phyloP scores from a whole-genome alignment of 2,888 invertebrate genomes.

The Polyommatus icarus region DNA sequence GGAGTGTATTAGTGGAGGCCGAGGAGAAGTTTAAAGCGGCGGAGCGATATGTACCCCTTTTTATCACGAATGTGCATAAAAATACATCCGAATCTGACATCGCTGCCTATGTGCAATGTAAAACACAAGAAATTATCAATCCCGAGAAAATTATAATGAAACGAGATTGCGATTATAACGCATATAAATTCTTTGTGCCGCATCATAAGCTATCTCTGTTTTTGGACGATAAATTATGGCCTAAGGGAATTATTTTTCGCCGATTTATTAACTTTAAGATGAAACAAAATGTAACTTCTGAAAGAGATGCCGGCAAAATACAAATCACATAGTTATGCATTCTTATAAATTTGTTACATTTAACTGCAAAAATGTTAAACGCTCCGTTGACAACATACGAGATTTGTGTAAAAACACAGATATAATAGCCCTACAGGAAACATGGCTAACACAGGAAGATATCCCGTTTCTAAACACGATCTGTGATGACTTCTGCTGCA shows the following conservation, averaged over 20 bases:
- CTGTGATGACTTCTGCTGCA: slow-evolving; percentile 24
- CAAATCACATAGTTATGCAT: neutral
- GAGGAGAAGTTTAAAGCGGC: slow-evolving; percentile 32
- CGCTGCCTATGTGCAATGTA: slow-evolving; percentile 27
- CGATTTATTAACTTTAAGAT: slow-evolving; percentile 3
- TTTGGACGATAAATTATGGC: slow-evolving; percentile 5
- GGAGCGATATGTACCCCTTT: slow-evolving; percentile 32
- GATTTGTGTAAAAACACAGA: slow-evolving; percentile 31
- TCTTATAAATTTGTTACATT: slow-evolving; percentile 35
- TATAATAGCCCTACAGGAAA: slow-evolving; percentile 36
- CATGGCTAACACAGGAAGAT: slow-evolving; percentile 35
- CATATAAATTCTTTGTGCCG: slow-evolving; percentile 38
- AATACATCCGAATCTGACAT: slow-evolving; percentile 33
- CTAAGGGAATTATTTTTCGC: slow-evolving; percentile 2
- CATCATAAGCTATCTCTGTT: slow-evolving; percentile 32
- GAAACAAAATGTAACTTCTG: neutral
- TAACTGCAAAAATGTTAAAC: slow-evolving; percentile 36
- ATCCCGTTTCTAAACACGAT: slow-evolving; percentile 30
- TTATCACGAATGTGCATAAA: slow-evolving; percentile 35
- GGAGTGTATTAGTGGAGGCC: slow-evolving; percentile 19
- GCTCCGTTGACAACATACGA: slow-evolving; percentile 33
- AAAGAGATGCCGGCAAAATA: neutral
- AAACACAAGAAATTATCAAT: slow-evolving; percentile 31
- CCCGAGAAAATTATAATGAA: slow-evolving; percentile 33
- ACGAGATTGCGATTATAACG: slow-evolving; percentile 34